Percentiles rank a stretch among this genome's conserved stretches.
phyloP scores from a whole-genome alignment of 1,140 invertebrate genomes.

The Brachionus paranguensis region DNA sequence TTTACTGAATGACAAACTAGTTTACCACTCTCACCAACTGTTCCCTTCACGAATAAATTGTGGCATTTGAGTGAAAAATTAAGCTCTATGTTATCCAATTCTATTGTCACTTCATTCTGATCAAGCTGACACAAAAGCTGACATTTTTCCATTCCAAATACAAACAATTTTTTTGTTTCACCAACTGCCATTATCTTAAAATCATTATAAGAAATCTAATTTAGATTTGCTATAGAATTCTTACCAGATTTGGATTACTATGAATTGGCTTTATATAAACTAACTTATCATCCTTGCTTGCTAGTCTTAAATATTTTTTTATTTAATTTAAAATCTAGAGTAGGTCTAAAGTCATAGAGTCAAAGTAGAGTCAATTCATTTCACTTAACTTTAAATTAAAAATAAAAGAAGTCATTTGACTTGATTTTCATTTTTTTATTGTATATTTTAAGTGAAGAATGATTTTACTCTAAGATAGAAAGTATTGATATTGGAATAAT shows the following conservation, averaged over 20 bases:
- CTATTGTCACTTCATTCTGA: background rate
- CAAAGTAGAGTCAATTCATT: too few relatives aligned
- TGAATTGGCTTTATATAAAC: background rate
- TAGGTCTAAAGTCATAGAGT: too few relatives aligned
- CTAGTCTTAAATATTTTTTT: background rate
- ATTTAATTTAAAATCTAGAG: background rate
- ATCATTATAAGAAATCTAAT: background rate
- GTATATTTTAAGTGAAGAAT: too few relatives aligned
- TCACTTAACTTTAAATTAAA: too few relatives aligned
- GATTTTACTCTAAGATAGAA: too few relatives aligned
- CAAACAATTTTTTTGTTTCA: slow-evolving; percentile 8
- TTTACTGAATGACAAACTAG: background rate
- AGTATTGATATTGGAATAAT: too few relatives aligned
- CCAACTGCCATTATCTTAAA: background rate
- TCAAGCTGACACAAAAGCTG: slow-evolving; percentile 5
- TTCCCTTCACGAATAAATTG: background rate
- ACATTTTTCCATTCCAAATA: background rate
- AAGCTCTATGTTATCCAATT: background rate
- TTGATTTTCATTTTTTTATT: too few relatives aligned
- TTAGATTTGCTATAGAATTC: background rate
- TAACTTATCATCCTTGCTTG: background rate
- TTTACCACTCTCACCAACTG: background rate
- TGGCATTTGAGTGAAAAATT: background rate
- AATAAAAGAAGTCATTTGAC: too few relatives aligned
- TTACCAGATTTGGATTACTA: background rate